Evolutionary conservation across 2,888 invertebrate species (phyloP).

Genomic region (Morpho helenor): DNA sequence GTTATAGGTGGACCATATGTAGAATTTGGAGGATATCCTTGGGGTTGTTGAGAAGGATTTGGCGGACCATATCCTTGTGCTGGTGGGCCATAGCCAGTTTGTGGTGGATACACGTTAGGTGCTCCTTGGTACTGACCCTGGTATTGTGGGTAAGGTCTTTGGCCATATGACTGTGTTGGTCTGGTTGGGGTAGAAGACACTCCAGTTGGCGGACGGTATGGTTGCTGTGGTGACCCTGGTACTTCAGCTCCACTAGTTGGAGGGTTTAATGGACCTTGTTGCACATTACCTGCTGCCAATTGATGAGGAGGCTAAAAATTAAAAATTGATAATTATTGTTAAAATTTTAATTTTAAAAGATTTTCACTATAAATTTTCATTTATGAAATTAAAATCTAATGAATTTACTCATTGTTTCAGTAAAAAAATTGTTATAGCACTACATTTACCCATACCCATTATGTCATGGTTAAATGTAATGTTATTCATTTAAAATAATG

Average conservation of each 20-base stretch:
- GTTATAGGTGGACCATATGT: slow-evolving; percentile 82
- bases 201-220: slow-evolving; percentile 71
- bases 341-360: background rate
- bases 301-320: slow-evolving; percentile 76
- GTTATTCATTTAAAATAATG: too few relatives aligned
- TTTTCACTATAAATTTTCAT: too few relatives aligned
- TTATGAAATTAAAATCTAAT: too few relatives aligned
- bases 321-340: background rate
- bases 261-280: slow-evolving; percentile 61
- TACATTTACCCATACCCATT: too few relatives aligned
- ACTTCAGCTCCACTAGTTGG: slow-evolving; percentile 59
- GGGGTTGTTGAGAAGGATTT: slow-evolving; percentile 80
- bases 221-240: slow-evolving; percentile 64
- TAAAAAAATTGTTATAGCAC: too few relatives aligned
- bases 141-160: slow-evolving; percentile 83
- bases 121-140: slow-evolving; percentile 79
- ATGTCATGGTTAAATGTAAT: too few relatives aligned
- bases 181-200: slow-evolving; percentile 78
- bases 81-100: slow-evolving; percentile 83
- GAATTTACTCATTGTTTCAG: too few relatives aligned
- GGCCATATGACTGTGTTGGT: slow-evolving; percentile 83
- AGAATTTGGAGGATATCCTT: slow-evolving; percentile 82
- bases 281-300: slow-evolving; percentile 72
- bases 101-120: slow-evolving; percentile 82
- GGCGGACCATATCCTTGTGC: slow-evolving; percentile 82